Base-by-base conservation (phyloP, 2,888 invertebrate genomes). In the Phymatocera aterrima region DNA sequence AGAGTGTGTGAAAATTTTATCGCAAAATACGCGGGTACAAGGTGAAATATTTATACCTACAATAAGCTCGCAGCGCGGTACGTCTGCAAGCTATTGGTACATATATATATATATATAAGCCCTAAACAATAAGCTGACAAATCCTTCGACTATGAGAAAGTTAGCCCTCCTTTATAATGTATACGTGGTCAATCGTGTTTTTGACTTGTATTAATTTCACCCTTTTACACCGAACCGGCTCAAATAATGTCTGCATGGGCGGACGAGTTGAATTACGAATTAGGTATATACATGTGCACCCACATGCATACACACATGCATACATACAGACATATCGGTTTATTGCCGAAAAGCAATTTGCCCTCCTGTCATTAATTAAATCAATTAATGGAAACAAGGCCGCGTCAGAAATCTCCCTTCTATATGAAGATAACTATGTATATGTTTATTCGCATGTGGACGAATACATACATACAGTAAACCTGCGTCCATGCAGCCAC, bases 361-460 rank as follows among this genome's bases (percentile, higher is more conserved):
- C 75, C 57, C 37, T 54, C 15, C 75, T 60, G 54, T 57, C 75
- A 57, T 57, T 57, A 60, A 75, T 75, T 75, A 57, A 75, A 75
- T 75, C 75, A 54, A 75, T 75, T 60, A 43, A 37, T 57, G 75
- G 43, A 75, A 75, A 75, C 75, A 75, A 75, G 57, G 40, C 75
- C 54, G 57, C 24, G 75, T 75, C 75, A 57, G 75, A 75, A 75
- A 46, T 60, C 75, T 60, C 43, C 40, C 54, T 57, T 60, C n/a
- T n/a, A 3, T 75, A 57, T 40, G 40, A 21, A 48, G 64, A 70
- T 46, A 70, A n/a, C 28, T 6, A 10, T 34, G n/a, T n/a, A 37
- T 6, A 28, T 43, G n/a, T 4, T 4, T 46, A 68, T 34, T 10
- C 34, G 15, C 28, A 15, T 34, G 8, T 3, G 28, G 1, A 24